Conservation (phyloP, 1,140 invertebrate genomes). For the Scaptodrosophila lebanonensis region DNA sequence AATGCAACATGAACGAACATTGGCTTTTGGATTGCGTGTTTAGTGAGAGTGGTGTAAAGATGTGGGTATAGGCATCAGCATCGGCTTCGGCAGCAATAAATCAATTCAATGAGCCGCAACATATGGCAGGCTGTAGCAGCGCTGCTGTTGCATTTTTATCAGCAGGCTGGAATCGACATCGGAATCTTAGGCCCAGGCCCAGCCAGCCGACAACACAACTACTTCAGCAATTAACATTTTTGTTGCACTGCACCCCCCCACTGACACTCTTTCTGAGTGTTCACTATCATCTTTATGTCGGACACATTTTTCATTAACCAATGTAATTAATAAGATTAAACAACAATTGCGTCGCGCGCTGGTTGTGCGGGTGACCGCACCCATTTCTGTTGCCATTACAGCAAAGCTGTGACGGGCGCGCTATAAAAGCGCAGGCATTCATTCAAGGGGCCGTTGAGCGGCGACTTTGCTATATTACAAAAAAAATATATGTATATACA, state of each 20-base stretch:
- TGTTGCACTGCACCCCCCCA: not conserved
- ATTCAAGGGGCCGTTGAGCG: not conserved
- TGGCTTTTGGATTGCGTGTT: no score
- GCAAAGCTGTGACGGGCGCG: no score
- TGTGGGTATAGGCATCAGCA: no score
- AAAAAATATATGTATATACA: not conserved
- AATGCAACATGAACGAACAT: conserved; percentile 48
- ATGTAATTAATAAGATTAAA: conserved; percentile 75
- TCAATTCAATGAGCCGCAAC: conserved; percentile 41
- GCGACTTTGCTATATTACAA: not conserved
- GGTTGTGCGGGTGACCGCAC: conserved; percentile 59
- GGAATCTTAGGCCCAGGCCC: no score
- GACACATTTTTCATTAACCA: conserved; percentile 56
- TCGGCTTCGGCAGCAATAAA: conserved; percentile 24
- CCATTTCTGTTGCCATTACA: conserved; percentile 45
- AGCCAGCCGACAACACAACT: conserved; percentile 19
- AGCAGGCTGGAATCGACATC: conserved; percentile 1
- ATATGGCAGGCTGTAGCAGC: conserved; percentile 59
- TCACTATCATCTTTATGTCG: not conserved
- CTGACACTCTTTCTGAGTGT: not conserved
- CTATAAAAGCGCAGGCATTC: conserved; percentile 1
- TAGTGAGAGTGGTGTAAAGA: no score
- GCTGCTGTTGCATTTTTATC: conserved; percentile 41
- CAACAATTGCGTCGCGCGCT: conserved; percentile 55
- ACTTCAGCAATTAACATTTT: conserved; percentile 71